Conservation (phyloP, 2,797 vertebrate genomes). For the Hephaestus fuliginosus region DNA sequence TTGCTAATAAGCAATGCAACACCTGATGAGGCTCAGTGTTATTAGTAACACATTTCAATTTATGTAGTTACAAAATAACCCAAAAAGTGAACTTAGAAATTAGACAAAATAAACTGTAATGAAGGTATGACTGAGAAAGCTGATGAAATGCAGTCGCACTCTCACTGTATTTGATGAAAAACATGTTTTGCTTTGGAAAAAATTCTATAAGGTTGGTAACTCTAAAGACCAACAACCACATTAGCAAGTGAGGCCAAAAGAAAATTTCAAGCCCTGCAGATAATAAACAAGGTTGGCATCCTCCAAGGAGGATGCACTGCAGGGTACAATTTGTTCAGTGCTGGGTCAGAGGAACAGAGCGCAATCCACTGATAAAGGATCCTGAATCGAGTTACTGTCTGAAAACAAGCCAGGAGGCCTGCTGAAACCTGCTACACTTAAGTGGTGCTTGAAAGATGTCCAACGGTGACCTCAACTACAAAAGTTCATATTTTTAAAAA, state of each 20-base stretch:
- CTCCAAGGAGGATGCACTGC: conserved; percentile 1
- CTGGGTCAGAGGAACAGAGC: conserved; percentile 9
- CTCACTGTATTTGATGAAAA: background rate
- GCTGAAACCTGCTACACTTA: background rate
- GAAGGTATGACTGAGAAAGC: background rate
- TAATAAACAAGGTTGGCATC: conserved; percentile 32
- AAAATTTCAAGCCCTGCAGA: conserved; percentile 10
- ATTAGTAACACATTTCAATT: background rate
- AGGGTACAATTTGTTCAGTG: conserved; percentile 38
- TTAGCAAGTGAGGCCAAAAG: conserved; percentile 5
- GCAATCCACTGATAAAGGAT: conserved; percentile 7
- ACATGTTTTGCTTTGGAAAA: background rate
- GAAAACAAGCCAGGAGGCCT: background rate
- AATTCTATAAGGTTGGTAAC: background rate
- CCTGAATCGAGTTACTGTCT: conserved; percentile 6
- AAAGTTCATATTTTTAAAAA: background rate
- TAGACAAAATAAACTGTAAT: background rate
- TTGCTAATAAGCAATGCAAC: background rate
- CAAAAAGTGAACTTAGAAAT: background rate
- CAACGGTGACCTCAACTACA: background rate
- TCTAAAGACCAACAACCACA: background rate
- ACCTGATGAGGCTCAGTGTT: background rate
- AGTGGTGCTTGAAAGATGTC: conserved; percentile 3
- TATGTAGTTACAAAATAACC: background rate
- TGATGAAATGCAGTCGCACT: background rate